Evolutionary conservation across 2,113 vertebrate genomes (phyloP), one percentile per base, ranked within the genome.

Genomic region (Pycnonotus jocosus): DNA sequence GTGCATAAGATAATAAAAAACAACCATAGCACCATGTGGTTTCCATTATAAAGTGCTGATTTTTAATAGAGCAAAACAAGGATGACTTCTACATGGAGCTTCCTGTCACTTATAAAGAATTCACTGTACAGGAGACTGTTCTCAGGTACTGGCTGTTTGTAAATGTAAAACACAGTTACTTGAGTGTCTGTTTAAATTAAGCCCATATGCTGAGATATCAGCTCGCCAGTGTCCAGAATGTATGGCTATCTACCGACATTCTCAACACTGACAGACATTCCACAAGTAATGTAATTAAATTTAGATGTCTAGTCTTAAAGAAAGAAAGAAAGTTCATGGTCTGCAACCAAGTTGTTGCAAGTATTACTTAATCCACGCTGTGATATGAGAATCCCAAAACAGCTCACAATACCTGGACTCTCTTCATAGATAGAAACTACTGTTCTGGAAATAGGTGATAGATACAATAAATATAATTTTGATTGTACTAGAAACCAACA

Each of bases 111-210:
- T 90, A 81, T 47, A 58, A 83, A 66, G 60, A 84, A 78, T 88
- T 86, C 82, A 20, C 11, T 45, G 35, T 50, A 54, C 72, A 86
- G 47, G 9, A 92, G 54, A 24, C 42, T 70, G 27, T 62, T 88
- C 76, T 86, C 85, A 92, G 88, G 91, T 92, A 93, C 51, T 25
- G 37, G 23, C 54, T 92, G 58, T 86, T 92, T 95, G 86, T 92
- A 88, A 94, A 88, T 84, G 76, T 88, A 86, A 90, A 90, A 94
- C 79, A 90, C 60, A 66, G 72, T 78, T 91, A 51, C 80, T 86
- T 35, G 23, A 62, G 27, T 86, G 64, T 83, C 94, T 94, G 82
- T 84, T 88, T 88, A 94, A 95, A 97, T 92, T 66, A 92, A 84
- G 40, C 23, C 72, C 83, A 92, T 84, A 84, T 89, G 69, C 53